Percentiles rank a stretch among this genome's conserved stretches.
Evolutionary conservation across 2,113 vertebrate species (phyloP).

Genomic region (Leucopsar rothschildi): DNA sequence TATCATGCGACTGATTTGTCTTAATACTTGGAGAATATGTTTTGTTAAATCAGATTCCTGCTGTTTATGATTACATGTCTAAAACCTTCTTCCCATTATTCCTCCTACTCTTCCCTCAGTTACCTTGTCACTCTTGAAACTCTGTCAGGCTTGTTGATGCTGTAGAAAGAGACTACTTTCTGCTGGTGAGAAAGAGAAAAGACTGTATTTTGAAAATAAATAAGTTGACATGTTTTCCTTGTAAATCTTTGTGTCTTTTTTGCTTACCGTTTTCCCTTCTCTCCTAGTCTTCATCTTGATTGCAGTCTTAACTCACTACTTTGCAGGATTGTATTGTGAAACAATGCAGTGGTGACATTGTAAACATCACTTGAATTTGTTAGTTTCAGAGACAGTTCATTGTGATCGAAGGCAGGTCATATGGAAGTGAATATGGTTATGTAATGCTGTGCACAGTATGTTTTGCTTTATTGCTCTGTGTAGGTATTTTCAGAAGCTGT

Average conservation of each 20-base stretch:
- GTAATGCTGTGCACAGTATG: background rate
- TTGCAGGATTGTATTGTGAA: background rate
- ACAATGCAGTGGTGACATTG: background rate
- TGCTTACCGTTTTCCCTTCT: background rate
- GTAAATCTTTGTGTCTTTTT: background rate
- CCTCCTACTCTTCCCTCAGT: background rate
- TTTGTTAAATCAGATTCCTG: background rate
- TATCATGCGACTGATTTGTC: background rate
- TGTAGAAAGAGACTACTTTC: background rate
- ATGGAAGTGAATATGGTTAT: background rate
- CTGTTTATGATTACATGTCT: background rate
- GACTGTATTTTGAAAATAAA: background rate
- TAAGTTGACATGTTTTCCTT: background rate
- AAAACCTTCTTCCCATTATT: background rate
- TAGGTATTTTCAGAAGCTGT: conserved; percentile 11
- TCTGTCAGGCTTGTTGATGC: background rate
- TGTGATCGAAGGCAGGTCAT: background rate
- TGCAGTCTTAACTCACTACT: background rate
- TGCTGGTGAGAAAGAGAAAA: background rate
- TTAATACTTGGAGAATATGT: background rate
- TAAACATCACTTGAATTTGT: background rate
- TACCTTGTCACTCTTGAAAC: background rate
- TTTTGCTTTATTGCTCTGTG: background rate
- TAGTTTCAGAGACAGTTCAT: background rate
- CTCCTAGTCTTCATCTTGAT: background rate